A percentile compares a stretch with the other conserved stretches of the same genome.
These are phyloP conservation scores for Odontomachus brunneus DNA, from an alignment of 1,140 invertebrate species.

Conservation along the genomic window DNA sequence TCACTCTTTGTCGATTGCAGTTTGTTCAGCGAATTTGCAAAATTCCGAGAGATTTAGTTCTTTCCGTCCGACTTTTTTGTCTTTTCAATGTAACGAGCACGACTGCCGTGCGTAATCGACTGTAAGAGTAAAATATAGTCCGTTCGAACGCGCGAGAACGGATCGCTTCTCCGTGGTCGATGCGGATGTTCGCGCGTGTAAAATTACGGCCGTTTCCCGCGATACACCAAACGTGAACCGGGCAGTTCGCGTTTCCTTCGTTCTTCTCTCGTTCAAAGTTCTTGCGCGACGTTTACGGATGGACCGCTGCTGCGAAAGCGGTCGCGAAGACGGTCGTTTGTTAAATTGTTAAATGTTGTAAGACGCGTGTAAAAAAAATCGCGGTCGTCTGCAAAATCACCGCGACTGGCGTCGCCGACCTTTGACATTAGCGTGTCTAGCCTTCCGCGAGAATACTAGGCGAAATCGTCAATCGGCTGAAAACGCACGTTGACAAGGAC, in stretches of 20 bases:
- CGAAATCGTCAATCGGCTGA: constrained; percentile 42
- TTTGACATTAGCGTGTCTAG: constrained; percentile 47
- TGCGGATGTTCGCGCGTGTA: not conserved
- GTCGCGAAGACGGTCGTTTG: not conserved
- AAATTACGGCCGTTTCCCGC: constrained; percentile 5
- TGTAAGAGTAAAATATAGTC: too few relatives aligned
- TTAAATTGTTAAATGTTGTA: constrained; percentile 29
- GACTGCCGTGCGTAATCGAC: too few relatives aligned
- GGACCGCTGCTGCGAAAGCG: not conserved
- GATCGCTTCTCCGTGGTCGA: not conserved
- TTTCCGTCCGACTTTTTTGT: too few relatives aligned
- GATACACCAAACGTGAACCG: constrained; percentile 3
- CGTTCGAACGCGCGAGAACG: too few relatives aligned
- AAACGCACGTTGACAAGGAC: constrained; percentile 38
- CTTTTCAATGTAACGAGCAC: too few relatives aligned
- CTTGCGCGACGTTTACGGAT: constrained; percentile 1
- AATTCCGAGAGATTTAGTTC: too few relatives aligned
- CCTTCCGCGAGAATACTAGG: constrained; percentile 15
- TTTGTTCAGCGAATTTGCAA: too few relatives aligned
- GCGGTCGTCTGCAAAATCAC: constrained; percentile 16
- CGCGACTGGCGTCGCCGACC: constrained; percentile 5
- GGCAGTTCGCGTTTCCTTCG: not conserved
- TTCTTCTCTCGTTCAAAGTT: constrained; percentile 14
- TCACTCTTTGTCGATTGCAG: too few relatives aligned
- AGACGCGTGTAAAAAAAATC: constrained; percentile 9